These are phyloP conservation scores for Tetragonula carbonaria DNA, from an alignment of 2,888 invertebrate species.

Conservation along the genomic window DNA sequence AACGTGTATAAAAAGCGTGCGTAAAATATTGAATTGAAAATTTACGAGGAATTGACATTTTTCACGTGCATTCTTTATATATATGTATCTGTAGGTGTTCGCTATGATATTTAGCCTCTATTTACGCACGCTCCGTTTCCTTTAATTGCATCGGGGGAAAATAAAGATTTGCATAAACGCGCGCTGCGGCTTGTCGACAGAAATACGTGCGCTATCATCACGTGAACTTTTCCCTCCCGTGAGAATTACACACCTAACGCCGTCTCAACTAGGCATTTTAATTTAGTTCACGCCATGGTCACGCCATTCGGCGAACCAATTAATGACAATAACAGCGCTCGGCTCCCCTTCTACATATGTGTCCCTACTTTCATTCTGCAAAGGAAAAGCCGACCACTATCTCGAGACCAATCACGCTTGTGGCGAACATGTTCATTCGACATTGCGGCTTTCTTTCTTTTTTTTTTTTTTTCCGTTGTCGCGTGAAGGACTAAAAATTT, in stretches of 20 bases:
- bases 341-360: constrained; percentile 14
- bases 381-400: constrained; percentile 4
- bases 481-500: not conserved
- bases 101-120: not conserved
- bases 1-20: too few relatives aligned
- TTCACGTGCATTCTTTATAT: too few relatives aligned
- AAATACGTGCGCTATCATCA: not conserved
- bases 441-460: not conserved
- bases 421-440: constrained; percentile 33
- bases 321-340: constrained; percentile 59
- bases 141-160: not conserved
- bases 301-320: constrained; percentile 59
- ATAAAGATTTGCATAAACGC: not conserved
- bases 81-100: not conserved
- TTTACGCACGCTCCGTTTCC: not conserved
- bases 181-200: not conserved
- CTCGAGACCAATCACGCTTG: constrained; percentile 9
- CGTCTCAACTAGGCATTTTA: constrained; percentile 59
- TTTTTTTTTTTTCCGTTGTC: not conserved
- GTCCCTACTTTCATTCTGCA: not conserved
- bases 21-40: too few relatives aligned
- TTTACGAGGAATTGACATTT: too few relatives aligned
- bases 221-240: not conserved
- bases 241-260: not conserved
- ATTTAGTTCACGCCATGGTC: constrained; percentile 58